A percentile compares a stretch with the other conserved stretches of the same genome.
Evolutionary conservation across 2,888 invertebrate genomes (phyloP).

Genomic region (Dysmachus trigonus): DNA sequence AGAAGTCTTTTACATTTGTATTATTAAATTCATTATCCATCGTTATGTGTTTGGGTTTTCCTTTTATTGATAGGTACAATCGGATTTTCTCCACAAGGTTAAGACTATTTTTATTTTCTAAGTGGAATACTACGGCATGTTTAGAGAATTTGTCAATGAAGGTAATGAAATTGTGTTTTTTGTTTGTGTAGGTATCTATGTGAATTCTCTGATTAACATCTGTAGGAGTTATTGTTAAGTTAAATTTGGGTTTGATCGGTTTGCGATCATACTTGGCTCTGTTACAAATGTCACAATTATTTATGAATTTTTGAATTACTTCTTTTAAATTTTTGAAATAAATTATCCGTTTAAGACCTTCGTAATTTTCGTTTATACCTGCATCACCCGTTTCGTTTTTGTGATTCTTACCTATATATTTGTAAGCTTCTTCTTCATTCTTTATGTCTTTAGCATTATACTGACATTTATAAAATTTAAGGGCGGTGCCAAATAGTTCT

Average conservation of each 20-base stretch:
- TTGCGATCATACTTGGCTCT: conserved; percentile 20
- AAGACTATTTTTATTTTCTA: not conserved
- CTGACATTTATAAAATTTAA: not conserved
- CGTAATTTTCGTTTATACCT: conserved; percentile 19
- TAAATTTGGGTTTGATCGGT: conserved; percentile 19
- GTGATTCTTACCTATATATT: not conserved
- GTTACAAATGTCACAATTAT: conserved; percentile 25
- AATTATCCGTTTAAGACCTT: conserved; percentile 7
- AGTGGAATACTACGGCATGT: not conserved
- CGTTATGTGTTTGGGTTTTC: not conserved
- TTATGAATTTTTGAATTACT: conserved; percentile 4
- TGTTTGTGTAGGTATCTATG: conserved; percentile 1
- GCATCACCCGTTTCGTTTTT: conserved; percentile 11
- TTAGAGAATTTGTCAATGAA: conserved; percentile 42
- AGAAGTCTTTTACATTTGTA: not conserved
- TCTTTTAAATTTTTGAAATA: conserved; percentile 11
- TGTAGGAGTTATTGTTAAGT: conserved; percentile 12
- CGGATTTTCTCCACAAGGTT: conserved; percentile 31
- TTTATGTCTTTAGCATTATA: not conserved
- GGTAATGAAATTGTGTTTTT: conserved; percentile 26
- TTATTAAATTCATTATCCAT: conserved; percentile 5
- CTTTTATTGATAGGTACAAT: conserved; percentile 10
- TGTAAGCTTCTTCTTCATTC: not conserved
- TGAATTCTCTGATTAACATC: conserved; percentile 19
- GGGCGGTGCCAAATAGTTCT: not conserved